phyloP scores from a whole-genome alignment of 2,888 invertebrate genomes.

The Hipparchia semele region DNA sequence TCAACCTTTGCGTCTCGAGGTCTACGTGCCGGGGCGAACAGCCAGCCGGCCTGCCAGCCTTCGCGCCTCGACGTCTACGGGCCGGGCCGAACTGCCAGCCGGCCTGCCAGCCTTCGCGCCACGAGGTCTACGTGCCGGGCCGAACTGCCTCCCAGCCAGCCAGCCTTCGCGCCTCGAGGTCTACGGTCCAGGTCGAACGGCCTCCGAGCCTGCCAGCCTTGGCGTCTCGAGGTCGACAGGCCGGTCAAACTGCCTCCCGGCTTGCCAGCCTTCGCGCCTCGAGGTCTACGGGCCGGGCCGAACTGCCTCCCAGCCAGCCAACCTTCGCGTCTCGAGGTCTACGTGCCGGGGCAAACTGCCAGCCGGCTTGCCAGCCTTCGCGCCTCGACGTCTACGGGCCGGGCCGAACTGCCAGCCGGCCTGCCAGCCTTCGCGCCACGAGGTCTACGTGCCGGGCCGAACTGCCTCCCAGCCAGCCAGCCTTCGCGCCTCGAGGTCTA shows the following conservation, averaged over 20 bases:
- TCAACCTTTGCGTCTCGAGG: neutral
- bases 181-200: too few species aligned
- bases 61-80: neutral
- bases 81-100: neutral
- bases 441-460: neutral
- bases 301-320: too few species aligned
- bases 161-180: too few species aligned
- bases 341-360: too few species aligned
- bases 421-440: neutral
- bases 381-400: neutral
- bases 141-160: too few species aligned
- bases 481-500: neutral
- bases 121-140: neutral
- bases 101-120: neutral
- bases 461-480: neutral
- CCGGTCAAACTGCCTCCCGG: too few species aligned
- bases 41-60: neutral
- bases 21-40: neutral
- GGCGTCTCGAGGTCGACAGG: neutral
- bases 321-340: too few species aligned
- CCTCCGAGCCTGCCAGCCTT: neutral
- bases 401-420: neutral
- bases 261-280: too few species aligned
- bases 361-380: neutral
- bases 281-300: neutral